phyloP scores from a whole-genome alignment of 2,888 invertebrate genomes.

The Adelphocoris suturalis region DNA sequence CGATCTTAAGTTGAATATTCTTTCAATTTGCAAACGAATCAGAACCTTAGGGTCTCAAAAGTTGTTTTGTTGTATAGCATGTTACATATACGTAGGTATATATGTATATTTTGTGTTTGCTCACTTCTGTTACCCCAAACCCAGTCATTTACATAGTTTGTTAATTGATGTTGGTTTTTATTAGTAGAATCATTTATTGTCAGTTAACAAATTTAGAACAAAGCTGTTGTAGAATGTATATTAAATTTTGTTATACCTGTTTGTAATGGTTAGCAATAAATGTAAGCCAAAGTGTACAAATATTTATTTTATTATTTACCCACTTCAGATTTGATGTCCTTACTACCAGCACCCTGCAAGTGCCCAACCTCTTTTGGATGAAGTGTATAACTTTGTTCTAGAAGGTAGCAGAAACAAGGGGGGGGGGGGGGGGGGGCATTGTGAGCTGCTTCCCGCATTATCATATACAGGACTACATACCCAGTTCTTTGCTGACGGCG shows the following conservation, averaged over 20 bases:
- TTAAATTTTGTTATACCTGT: slow-evolving; percentile 38
- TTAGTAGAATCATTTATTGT: slow-evolving; percentile 10
- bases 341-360: too few relatives aligned
- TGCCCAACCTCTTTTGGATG: too few relatives aligned
- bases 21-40: not conserved
- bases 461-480: too few relatives aligned
- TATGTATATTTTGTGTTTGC: not conserved
- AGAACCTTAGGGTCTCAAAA: not conserved
- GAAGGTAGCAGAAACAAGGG: too few relatives aligned
- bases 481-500: too few relatives aligned
- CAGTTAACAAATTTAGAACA: not conserved
- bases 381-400: too few relatives aligned
- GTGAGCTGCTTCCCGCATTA: too few relatives aligned
- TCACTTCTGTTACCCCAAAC: slow-evolving; percentile 56
- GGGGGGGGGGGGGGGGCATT: too few relatives aligned
- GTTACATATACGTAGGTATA: not conserved
- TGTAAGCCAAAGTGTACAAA: slow-evolving; percentile 57
- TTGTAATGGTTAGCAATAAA: slow-evolving; percentile 44
- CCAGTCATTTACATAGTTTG: slow-evolving; percentile 42
- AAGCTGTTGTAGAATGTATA: slow-evolving; percentile 1
- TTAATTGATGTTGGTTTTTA: slow-evolving; percentile 37
- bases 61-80: not conserved
- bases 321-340: not conserved
- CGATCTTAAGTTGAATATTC: too few relatives aligned
- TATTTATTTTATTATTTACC: not conserved